Evolutionary conservation across 2,888 invertebrate genomes (phyloP), one percentile per base, ranked within the genome.

Genomic region (Pollenia angustigena): DNA sequence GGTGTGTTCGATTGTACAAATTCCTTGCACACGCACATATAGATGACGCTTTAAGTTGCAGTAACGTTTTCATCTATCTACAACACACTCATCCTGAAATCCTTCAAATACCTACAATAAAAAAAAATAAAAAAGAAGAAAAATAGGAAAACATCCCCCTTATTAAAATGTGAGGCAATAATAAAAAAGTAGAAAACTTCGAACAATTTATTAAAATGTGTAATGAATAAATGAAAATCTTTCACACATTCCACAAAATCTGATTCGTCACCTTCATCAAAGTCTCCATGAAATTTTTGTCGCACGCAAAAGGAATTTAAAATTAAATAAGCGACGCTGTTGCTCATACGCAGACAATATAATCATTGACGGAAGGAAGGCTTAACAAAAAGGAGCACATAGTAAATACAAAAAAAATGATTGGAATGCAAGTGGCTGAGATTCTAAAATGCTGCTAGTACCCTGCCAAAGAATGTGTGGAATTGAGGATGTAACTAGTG

Each of bases 231-330:
- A 79, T 74, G 66, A 60, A 74, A 60, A 74, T 68, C 46, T 60
- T 84, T 84, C 68, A 84, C 84, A 80, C 84, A 84, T 79, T 84
- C 74, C 52, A 80, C 18, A 54, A 68, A 68, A 80, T 66, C 66
- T 60, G 79, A 84, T 80, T 79, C 74, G 79, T 79, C 79, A 80
- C 74, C 52, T 84, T 74, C 40, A 60, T 68, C 72, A 84, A 32
- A 84, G 66, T 54, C 74, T 66, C 52, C 79, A 74, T 79, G 68
- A 84, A 84, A 79, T 80, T 79, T 74, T 58, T 79, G 72, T 74
- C 72, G 60, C 84, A 84, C 79, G 84, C 79, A 84, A 66, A 80
- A 79, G 68, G 84, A 84, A 84, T 84, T 84, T 79, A 16, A 50
- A 78, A 66, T 74, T 74, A 74, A 32, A 46, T 12, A 72, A 66